Base-by-base conservation (phyloP, 2,888 invertebrate species). In the Anticlea derivata region DNA sequence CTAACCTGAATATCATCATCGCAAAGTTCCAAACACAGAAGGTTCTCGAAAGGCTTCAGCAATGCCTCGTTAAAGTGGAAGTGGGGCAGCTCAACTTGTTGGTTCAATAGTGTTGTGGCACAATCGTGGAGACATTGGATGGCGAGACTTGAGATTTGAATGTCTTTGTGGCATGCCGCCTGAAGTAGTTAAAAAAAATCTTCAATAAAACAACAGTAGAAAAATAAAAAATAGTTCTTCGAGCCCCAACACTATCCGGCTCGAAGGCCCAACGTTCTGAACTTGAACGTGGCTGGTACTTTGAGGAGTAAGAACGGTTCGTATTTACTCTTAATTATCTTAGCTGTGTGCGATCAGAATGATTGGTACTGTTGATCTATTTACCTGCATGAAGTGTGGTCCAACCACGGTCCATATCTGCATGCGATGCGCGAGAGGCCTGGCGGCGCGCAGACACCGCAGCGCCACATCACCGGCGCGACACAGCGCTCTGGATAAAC, bases 21-120 rank as follows among this genome's bases (percentile, higher is more conserved):
- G 78, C 98, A 98, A 6, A 97, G 91, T 75, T 99, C 98, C 70
- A 98, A 92, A 76, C 98, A 98, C 0, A 99, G 90, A 29, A 99
- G 92, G 75, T 98, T 98, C 83, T 99, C 98, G 76, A 98, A 98
- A 0, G 98, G 98, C 73, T 98, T 98, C 63, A 98, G 94, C 5
- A 98, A 90, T 0, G 97, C 97, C 80, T 98, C 98, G 77, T 98
- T 98, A 79, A 98, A 97, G 78, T 98, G 98, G 83, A 98, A 98
- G 83, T 98, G 96, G 0, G 97, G 95, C 56, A 97, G 81, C 76
- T 98, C 98, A 0, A 95, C 93, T 78, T 96, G 96, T 70, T 96
- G 96, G 66, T 96, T 96, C 38, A 99, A 86, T 10, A 98, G 83
- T 0, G 96, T 95, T 0, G 96, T 97, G 38, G 98, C 96, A 11